Evolutionary conservation across 2,888 invertebrate genomes (phyloP), one percentile per base, ranked within the genome.

Genomic region (Caenorhabditis imperialis): DNA sequence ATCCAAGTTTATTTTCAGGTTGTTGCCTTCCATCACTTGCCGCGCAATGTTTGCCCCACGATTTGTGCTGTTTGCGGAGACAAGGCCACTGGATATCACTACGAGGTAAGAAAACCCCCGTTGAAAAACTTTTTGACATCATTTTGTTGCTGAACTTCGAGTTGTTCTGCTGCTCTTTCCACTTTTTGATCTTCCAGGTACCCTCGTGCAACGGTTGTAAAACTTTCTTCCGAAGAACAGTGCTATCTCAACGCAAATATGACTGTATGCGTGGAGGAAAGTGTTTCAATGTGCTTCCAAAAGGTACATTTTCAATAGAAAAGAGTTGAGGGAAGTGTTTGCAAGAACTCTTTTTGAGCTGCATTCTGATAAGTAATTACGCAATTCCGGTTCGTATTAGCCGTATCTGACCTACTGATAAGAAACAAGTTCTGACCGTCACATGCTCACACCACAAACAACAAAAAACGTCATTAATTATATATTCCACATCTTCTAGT

Each of bases 81-180:
- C 61, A 53, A 51, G 33, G 78, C 82, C 27, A 78, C 80, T 50
- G 82, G 82, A 62, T 82, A 80, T 61, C 82, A 82, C 54, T 82
- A 82, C 48, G 80, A 82, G 61, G 81, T 79, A 54, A 20, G 63
- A 16, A 27, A 27, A 27, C 7, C 10, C 6, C 30, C 10, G 30
- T 7, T 10, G 25, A 57, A 51, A 57, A 58, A 51, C 50, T 58
- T 51, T 25, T 37, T 69, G 69, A 51, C 67, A 58, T 58, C 50
- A 67, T 51, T 25, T 37, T 69, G 69, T 14, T 30, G 45, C 33
- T 69, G 69, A 58, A 51, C 55, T 45, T 44, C 16, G n/a, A 38
- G 25, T 25, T 51, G 33, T 8, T 2, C 2, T 42, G 12, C 38
- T 23, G 50, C 51, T 45, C 23, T 25, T 48, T 35, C 44, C 20